Evolutionary conservation across 1,140 invertebrate species (phyloP).

Genomic region (Cydia pomonella): DNA sequence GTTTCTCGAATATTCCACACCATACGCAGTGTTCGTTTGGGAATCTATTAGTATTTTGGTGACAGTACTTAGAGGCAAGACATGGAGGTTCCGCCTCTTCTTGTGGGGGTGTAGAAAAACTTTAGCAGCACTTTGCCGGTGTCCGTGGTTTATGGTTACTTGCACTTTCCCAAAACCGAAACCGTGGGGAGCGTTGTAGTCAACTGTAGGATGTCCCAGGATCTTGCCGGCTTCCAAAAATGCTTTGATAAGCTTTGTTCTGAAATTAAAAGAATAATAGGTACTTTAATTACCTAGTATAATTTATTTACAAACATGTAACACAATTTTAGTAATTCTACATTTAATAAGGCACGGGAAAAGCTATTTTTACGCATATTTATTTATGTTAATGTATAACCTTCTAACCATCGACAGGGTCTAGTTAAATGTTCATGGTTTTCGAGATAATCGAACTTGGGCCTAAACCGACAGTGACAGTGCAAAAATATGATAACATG

Average conservation of each 20-base stretch:
- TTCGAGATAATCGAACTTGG: too few relatives aligned
- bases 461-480: too few relatives aligned
- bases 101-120: slow-evolving; percentile 82
- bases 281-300: slow-evolving; percentile 33
- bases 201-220: slow-evolving; percentile 80
- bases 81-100: slow-evolving; percentile 84
- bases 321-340: too few relatives aligned
- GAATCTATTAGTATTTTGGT: slow-evolving; percentile 84
- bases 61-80: slow-evolving; percentile 81
- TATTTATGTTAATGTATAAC: too few relatives aligned
- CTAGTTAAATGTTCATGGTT: too few relatives aligned
- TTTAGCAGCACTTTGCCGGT: slow-evolving; percentile 80
- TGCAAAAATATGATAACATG: too few relatives aligned
- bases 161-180: slow-evolving; percentile 84
- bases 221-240: slow-evolving; percentile 82
- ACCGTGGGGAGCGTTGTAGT: slow-evolving; percentile 77
- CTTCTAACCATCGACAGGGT: too few relatives aligned
- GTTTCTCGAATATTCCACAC: slow-evolving; percentile 83
- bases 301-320: background rate
- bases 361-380: too few relatives aligned
- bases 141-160: slow-evolving; percentile 81
- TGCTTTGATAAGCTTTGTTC: slow-evolving; percentile 74
- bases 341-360: too few relatives aligned
- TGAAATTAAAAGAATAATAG: slow-evolving; percentile 64
- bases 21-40: slow-evolving; percentile 83